Evolutionary conservation across 1,140 invertebrate species (phyloP).

Genomic region (Drosophila mojavensis): DNA sequence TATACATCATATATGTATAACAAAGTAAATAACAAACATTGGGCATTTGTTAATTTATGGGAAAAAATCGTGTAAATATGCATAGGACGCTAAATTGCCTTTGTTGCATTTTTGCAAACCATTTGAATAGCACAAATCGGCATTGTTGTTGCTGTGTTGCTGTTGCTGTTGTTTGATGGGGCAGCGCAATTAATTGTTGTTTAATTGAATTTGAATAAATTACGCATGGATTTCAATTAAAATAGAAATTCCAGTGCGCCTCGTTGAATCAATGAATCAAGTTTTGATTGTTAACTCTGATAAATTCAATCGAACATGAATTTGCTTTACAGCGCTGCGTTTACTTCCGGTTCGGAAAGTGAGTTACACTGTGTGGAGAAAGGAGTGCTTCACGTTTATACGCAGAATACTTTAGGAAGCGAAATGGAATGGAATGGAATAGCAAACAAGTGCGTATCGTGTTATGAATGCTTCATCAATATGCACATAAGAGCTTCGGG

Average conservation of each 20-base stretch:
- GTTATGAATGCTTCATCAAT: too few species aligned
- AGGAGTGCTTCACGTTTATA: neutral
- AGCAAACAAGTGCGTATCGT: too few species aligned
- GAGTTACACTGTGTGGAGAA: constrained; percentile 3
- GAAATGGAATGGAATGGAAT: neutral
- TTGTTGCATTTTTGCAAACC: constrained; percentile 1
- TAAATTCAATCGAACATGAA: constrained; percentile 6
- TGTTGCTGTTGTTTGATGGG: neutral
- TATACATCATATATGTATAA: neutral
- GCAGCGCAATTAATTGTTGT: constrained; percentile 60
- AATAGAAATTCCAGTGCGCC: constrained; percentile 38
- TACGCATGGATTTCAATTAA: constrained; percentile 66
- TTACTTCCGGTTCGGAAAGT: constrained; percentile 29
- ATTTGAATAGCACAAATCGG: constrained; percentile 15
- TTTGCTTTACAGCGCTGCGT: constrained; percentile 5
- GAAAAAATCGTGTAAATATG: constrained; percentile 76
- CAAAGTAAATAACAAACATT: neutral
- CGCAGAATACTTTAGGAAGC: too few species aligned
- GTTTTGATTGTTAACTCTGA: constrained; percentile 54
- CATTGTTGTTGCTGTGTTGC: neutral
- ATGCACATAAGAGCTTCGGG: too few species aligned
- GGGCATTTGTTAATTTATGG: constrained; percentile 59
- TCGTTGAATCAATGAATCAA: constrained; percentile 47
- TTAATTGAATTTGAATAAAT: constrained; percentile 76
- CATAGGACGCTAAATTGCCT: constrained; percentile 36